These are phyloP conservation scores for Sebastes taczanowskii DNA, from an alignment of 2,797 vertebrate genomes.

Conservation along the genomic window DNA sequence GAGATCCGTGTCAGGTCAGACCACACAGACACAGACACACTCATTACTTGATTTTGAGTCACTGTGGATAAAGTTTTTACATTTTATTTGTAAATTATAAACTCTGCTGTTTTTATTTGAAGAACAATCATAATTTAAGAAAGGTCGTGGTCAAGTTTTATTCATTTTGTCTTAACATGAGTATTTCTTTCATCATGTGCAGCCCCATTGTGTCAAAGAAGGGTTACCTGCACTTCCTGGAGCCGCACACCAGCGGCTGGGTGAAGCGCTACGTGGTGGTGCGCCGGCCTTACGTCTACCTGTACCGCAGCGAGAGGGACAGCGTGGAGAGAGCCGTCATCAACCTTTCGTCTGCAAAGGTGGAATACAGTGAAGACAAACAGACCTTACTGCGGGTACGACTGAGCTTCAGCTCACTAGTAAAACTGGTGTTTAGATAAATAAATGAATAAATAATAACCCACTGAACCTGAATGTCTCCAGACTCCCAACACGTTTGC, in stretches of 20 bases:
- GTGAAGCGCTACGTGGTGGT: constrained; percentile 96
- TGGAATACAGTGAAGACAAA: constrained; percentile 99
- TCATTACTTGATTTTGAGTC: background rate
- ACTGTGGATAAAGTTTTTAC: background rate
- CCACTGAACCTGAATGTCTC: background rate
- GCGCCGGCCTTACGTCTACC: constrained; percentile 94
- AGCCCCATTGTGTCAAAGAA: constrained; percentile 99
- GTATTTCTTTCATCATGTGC: constrained; percentile 1
- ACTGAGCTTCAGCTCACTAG: background rate
- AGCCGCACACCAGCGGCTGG: constrained; percentile 96
- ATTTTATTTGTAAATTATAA: background rate
- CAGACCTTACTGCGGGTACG: constrained; percentile 96
- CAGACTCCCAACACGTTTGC: constrained; percentile 98
- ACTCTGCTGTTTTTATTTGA: background rate
- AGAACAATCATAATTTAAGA: background rate
- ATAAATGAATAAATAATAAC: background rate
- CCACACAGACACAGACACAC: background rate
- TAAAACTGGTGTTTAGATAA: background rate
- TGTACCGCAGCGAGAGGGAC: constrained; percentile 96
- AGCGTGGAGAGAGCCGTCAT: constrained; percentile 94
- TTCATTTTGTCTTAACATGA: background rate
- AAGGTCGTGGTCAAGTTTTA: background rate
- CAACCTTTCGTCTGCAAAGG: constrained; percentile 97
- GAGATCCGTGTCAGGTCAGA: constrained; percentile 96
- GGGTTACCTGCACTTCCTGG: constrained; percentile 96